Evolutionary conservation across 2,888 invertebrate genomes (phyloP).

Genomic region (Sacculina carcini): DNA sequence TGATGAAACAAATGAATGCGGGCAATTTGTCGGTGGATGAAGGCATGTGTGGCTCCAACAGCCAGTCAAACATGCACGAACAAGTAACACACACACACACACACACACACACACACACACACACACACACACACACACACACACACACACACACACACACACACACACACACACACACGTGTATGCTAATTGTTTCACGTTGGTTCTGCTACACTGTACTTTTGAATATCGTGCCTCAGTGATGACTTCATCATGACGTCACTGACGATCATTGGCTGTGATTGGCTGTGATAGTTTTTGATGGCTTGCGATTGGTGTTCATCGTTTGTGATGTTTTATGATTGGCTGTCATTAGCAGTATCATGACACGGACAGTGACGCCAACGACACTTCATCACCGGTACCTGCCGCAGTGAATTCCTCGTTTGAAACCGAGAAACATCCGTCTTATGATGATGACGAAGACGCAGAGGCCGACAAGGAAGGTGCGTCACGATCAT

Average conservation of each 20-base stretch:
- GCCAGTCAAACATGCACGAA: background rate
- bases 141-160: background rate
- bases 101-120: conserved; percentile 3
- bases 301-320: no score
- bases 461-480: background rate
- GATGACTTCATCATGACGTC: no score
- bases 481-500: background rate
- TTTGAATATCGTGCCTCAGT: no score
- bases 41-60: background rate
- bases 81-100: background rate
- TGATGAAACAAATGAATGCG: background rate
- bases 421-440: background rate
- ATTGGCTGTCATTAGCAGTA: no score
- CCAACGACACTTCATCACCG: background rate
- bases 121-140: background rate
- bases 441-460: background rate
- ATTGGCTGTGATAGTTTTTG: no score
- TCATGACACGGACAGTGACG: background rate
- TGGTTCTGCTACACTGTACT: no score
- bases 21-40: background rate
- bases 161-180: no score
- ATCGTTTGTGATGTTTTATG: no score
- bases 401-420: background rate
- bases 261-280: no score
- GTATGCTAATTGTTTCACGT: no score